Base-by-base conservation (phyloP, 2,113 vertebrate genomes). In the Oryzias celebensis region DNA sequence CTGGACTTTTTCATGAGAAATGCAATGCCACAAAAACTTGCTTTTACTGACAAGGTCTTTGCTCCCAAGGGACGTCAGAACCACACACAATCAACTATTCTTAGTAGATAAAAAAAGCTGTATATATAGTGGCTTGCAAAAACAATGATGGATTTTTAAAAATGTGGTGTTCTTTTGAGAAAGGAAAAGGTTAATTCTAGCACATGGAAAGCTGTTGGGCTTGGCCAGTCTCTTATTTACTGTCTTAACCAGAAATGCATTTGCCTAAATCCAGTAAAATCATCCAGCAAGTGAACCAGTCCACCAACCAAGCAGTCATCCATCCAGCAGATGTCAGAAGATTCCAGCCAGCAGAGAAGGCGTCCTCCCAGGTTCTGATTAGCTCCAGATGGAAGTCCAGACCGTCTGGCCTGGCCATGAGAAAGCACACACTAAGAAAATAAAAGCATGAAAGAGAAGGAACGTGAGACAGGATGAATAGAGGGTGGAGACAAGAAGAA, bases 331-430 rank as follows among this genome's bases (percentile, higher is more conserved):
- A 66, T 65, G 62, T 20, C 59, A 44, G 31, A 17, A 45, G 55
- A 69, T 74, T 80, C 45, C 71, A 67, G 75, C 69, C 70, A 82
- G 64, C 57, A 61, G 66, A 64, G 69, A 70, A 77, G 57, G 42
- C 75, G 0, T 68, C 78, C 41, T 62, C 65, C 56, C 51, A 60
- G 62, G 51, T 75, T 65, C 45, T 83, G 72, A 92, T 89, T 50
- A 82, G 49, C 89, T 88, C 90, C 88, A 90, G 88, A 91, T 92
- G 88, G 77, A 64, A 73, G 58, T 31, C 52, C 62, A 76, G 75
- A 73, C 78, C 24, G 66, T 54, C 50, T 62, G 63, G 73, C 70
- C 76, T 63, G 50, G 68, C 48, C 4, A 0, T 36, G 12, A 36
- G 20, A 73, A 55, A 70, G 73, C 42, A 70, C 50, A 69, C 15